Base-by-base conservation (phyloP, 2,888 invertebrate species). In the Coenonympha glycerion region DNA sequence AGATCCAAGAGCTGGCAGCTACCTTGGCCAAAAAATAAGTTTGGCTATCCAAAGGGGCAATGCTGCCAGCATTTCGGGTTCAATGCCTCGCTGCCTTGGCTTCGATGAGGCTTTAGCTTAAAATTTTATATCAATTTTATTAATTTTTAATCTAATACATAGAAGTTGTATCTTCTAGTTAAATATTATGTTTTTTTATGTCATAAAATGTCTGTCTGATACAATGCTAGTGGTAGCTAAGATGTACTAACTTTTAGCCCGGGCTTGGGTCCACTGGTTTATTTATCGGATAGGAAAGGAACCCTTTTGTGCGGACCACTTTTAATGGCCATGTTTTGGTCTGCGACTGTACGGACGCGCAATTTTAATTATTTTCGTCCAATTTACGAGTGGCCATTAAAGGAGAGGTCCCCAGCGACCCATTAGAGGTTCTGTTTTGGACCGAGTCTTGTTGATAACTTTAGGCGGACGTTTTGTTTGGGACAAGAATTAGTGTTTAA, bases 311-410 rank as follows among this genome's bases (percentile, higher is more conserved):
- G 66, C 68, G 67, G 66, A 72, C 72, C 73, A 73, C 70, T 65
- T 64, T 69, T 84, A 86, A 86, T 82, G 79, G 82, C 68, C 69
- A 62, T 85, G 85, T 85, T 86, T 83, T 80, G 84, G 85, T 75
- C 79, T 67, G 67, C 65, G 66, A 64, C 65, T 69, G 69, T 71
- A 72, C 64, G 77, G 76, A 74, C 66, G 77, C 71, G 76, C 78
- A 78, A 82, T 87, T 87, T 86, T 86, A 87, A 86, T 87, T 87
- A 86, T 87, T 86, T 86, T 84, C 85, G 79, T 78, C 74, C 85
- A 86, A 86, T 87, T 87, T 87, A 87, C 86, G 85, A 82, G 80
- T 81, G 74, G 73, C 81, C 81, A 81, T 86, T 86, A 86, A 82
- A 85, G 83, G 71, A 81, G 68, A 69, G 79, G 75, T 75, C 87